Conservation (phyloP, 2,113 vertebrate species). For the Aegithalos caudatus region DNA sequence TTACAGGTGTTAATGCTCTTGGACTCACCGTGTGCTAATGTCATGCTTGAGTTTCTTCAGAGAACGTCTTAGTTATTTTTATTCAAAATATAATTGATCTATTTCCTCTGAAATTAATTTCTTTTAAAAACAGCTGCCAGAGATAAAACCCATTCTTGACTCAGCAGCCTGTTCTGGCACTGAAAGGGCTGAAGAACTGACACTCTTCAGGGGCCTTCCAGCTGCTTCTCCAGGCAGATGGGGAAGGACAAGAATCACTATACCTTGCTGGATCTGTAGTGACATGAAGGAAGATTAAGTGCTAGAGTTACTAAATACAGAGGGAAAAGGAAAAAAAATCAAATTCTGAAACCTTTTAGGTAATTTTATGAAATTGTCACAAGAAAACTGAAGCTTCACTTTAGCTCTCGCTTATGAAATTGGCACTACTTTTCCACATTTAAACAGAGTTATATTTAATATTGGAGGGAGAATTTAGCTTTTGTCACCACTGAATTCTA, state of each 20-base stretch:
- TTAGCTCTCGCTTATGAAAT: neutral
- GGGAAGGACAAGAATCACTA: neutral
- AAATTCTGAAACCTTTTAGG: neutral
- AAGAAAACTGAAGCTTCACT: neutral
- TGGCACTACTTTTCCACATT: neutral
- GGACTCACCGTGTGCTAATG: rapidly evolving
- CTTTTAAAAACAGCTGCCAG: neutral
- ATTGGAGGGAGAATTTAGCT: slow-evolving; percentile 31
- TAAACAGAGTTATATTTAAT: slow-evolving; percentile 48
- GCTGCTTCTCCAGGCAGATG: neutral
- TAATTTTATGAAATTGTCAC: slow-evolving; percentile 14
- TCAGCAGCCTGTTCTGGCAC: neutral
- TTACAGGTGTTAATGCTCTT: neutral
- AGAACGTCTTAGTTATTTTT: neutral
- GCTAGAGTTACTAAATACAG: neutral
- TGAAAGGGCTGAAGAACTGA: neutral
- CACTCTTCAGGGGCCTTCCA: neutral
- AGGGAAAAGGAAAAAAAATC: neutral
- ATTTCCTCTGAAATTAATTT: neutral
- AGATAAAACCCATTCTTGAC: neutral
- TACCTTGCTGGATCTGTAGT: neutral
- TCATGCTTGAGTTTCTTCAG: neutral
- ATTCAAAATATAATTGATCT: neutral
- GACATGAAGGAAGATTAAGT: neutral
- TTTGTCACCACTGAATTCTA: slow-evolving; percentile 34